These are phyloP conservation scores for Arrhamphus sclerolepis DNA, from an alignment of 2,797 vertebrate genomes.

Conservation along the genomic window DNA sequence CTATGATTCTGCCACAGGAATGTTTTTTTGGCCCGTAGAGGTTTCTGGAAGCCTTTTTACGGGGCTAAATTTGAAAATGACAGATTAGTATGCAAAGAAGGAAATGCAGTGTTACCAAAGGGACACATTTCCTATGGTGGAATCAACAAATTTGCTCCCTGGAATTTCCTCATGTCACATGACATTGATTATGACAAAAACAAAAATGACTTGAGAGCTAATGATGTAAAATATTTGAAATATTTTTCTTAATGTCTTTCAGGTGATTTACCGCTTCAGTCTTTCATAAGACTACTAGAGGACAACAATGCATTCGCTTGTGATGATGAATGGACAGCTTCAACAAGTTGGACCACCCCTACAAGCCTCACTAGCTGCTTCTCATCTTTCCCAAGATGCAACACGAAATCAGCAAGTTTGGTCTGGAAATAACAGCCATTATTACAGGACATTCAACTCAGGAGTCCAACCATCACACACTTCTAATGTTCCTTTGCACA, in stretches of 20 bases:
- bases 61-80: too few relatives aligned
- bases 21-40: too few relatives aligned
- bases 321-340: conserved; percentile 14
- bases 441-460: not conserved
- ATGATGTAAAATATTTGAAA: too few relatives aligned
- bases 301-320: conserved; percentile 43
- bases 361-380: conserved; percentile 9
- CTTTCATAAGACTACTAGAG: not conserved
- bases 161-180: too few relatives aligned
- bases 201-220: too few relatives aligned
- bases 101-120: too few relatives aligned
- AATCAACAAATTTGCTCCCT: too few relatives aligned
- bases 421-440: conserved; percentile 2
- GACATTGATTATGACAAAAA: too few relatives aligned
- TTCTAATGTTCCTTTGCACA: not conserved
- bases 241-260: conserved; percentile 30
- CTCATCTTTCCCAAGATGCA: not conserved
- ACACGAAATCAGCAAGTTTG: not conserved
- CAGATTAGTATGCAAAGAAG: too few relatives aligned
- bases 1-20: too few relatives aligned
- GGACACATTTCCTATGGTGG: too few relatives aligned
- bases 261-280: conserved; percentile 26
- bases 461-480: not conserved
- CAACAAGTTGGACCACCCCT: not conserved
- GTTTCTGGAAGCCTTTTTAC: too few relatives aligned